Evolutionary conservation across 2,797 vertebrate species (phyloP), one percentile per base, ranked within the genome.

Genomic region (Anableps anableps): DNA sequence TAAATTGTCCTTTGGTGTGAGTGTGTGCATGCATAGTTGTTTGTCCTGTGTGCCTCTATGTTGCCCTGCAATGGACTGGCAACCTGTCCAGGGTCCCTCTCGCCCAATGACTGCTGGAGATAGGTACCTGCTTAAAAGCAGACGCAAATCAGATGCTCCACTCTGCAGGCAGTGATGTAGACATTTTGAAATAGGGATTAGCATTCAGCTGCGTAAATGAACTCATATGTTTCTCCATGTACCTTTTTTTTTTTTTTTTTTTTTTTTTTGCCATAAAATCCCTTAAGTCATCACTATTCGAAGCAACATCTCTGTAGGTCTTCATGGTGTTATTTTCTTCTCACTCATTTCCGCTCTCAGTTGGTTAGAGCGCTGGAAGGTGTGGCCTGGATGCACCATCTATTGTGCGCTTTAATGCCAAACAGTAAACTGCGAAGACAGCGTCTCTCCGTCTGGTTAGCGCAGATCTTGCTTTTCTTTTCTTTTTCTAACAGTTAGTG

Each of bases 281-380:
- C 36, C 0, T 66, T 10, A 2, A 5, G 19, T 66, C 36, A 5
- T 6, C 38, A 13, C 21, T 0, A 23, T 48, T 48, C 2, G 45
- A 31, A 10, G n/a, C 71, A 9, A 4, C 38, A 9, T 45, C 41
- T n/a, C n/a, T 51, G 72, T 68, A 26, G 2, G 13, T n/a, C 47
- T 14, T n/a, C 29, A 11, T 64, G 31, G 53, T 8, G 70, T 80
- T 72, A 43, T 60, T 74, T 43, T 43, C 68, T 16, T 73, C 7
- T 66, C 72, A 45, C 53, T 34, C 71, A 9, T 72, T 50, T 10
- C 53, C 74, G 66, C 73, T 60, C 85, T 85, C 72, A 74, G 95
- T 94, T 95, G 94, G 83, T 78, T 76, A 1, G 70, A 83, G 76
- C 70, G n/a, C 26, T 17, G 86, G 89, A 92, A 92, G 94, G 94